Evolutionary conservation across 2,113 vertebrate genomes (phyloP), one percentile per base, ranked within the genome.

Genomic region (Chlamydotis undulata): DNA sequence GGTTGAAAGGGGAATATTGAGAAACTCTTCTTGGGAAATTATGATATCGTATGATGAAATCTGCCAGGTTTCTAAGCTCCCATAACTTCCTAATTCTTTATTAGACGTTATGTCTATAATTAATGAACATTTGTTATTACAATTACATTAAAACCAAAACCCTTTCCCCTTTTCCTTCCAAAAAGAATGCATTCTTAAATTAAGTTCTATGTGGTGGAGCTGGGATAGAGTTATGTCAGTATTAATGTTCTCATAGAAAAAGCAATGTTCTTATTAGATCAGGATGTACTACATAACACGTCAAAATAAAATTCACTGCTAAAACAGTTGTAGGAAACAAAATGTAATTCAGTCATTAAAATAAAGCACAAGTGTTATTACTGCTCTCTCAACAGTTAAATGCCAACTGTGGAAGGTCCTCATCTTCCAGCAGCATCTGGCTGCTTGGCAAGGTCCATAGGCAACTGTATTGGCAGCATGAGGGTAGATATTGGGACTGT

Each of bases 361-460:
- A 43, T 29, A 55, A 92, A 80, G 5, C 8, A 31, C 69, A 45
- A 80, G 4, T 10, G 5, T 45, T 53, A 65, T 73, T 73, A 23
- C 13, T 69, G 19, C 18, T 19, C 24, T 87, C 45, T 92, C 19
- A 90, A 83, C 50, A 69, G 83, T 86, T 90, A 93, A 92, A 88
- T 70, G 55, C 4, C 57, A 69, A 11, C 50, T 53, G 41, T 59
- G 63, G 41, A 92, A 88, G 37, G 68, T 63, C 31, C 47, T 83
- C 12, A 19, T 90, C 37, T 52, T 83, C 43, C 76, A 83, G 63
- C 33, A 95, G 71, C 70, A 65, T 57, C 85, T 95, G 94, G 74
- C 55, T 93, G 45, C 78, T 93, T 95, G 95, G 94, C 93, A 94
- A 83, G 43, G 67, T 69, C 74, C 4, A 5, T 57, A 75, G 79